These are phyloP conservation scores for Drosophila parvula DNA, from an alignment of 1,140 invertebrate species.

Conservation along the genomic window DNA sequence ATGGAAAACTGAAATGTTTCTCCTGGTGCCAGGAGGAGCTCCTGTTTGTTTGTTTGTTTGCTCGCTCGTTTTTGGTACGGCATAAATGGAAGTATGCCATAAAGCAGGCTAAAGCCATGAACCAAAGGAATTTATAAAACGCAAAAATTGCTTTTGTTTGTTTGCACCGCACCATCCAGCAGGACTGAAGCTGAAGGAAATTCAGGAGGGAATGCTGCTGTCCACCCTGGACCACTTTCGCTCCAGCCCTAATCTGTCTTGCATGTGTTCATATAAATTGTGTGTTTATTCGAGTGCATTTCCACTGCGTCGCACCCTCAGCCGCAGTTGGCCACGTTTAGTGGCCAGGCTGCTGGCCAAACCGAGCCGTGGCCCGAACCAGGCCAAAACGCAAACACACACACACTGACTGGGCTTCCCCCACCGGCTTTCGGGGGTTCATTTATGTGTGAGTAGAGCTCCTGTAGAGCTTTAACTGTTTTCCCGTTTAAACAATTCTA, in stretches of 20 bases:
- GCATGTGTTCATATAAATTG: slow-evolving; percentile 79
- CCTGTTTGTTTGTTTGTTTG: not conserved
- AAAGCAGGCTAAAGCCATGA: slow-evolving; percentile 34
- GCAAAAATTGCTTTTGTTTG: slow-evolving; percentile 74
- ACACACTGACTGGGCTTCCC: slow-evolving; percentile 7
- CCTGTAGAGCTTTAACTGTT: slow-evolving; percentile 52
- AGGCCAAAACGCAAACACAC: slow-evolving; percentile 6
- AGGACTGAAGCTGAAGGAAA: slow-evolving; percentile 12
- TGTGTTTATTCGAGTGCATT: slow-evolving; percentile 82
- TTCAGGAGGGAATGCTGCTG: not conserved
- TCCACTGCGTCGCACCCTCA: slow-evolving; percentile 73
- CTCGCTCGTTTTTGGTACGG: slow-evolving; percentile 26
- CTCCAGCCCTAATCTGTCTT: slow-evolving; percentile 50
- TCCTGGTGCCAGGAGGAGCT: slow-evolving; percentile 22
- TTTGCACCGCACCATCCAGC: slow-evolving; percentile 24
- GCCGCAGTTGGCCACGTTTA: slow-evolving; percentile 57
- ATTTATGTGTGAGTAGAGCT: slow-evolving; percentile 51
- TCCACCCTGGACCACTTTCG: slow-evolving; percentile 17
- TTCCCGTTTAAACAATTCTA: slow-evolving; percentile 74
- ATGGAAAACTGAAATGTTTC: slow-evolving; percentile 62
- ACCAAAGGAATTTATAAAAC: slow-evolving; percentile 70
- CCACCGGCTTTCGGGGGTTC: slow-evolving; percentile 69
- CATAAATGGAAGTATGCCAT: slow-evolving; percentile 52
- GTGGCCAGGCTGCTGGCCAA: slow-evolving; percentile 48
- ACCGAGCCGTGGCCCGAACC: not conserved